Conservation (phyloP, 64 coral and sea anemone genomes). For the Actinia tenebrosa region DNA sequence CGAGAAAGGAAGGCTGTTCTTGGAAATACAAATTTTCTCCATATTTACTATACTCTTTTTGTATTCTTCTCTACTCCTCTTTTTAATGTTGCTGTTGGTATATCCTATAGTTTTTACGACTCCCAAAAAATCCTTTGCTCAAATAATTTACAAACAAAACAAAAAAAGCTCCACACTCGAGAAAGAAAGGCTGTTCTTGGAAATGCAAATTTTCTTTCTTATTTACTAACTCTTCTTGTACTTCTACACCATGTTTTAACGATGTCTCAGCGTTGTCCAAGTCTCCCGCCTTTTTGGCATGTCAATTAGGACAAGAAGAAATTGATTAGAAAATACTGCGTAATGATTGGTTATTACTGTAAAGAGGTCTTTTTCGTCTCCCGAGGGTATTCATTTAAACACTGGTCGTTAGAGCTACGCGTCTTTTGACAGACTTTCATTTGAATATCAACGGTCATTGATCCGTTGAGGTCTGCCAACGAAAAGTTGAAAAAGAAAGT, state of each 20-base stretch:
- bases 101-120: not conserved
- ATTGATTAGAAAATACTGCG: not conserved
- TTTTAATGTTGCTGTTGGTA: not conserved
- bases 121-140: not conserved
- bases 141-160: not conserved
- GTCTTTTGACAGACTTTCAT: conserved; percentile 1
- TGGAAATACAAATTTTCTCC: not conserved
- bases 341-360: not conserved
- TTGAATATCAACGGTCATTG: conserved; percentile 11
- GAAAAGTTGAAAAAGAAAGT: not conserved
- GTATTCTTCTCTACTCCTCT: not conserved
- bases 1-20: too few species aligned
- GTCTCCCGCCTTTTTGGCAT: not conserved
- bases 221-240: not conserved
- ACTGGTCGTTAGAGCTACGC: not conserved
- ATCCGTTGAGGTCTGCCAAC: not conserved
- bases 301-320: not conserved
- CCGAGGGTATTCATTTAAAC: conserved; percentile 11
- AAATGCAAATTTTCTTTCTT: not conserved
- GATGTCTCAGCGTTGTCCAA: not conserved
- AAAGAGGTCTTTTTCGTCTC: not conserved
- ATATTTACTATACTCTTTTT: not conserved
- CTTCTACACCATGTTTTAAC: not conserved
- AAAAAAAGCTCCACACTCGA: too few species aligned
- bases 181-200: too few species aligned